A percentile compares a stretch with the other conserved stretches of the same genome.
These are phyloP conservation scores for Eriosoma lanigerum DNA, from an alignment of 1,140 invertebrate genomes.

Conservation along the genomic window DNA sequence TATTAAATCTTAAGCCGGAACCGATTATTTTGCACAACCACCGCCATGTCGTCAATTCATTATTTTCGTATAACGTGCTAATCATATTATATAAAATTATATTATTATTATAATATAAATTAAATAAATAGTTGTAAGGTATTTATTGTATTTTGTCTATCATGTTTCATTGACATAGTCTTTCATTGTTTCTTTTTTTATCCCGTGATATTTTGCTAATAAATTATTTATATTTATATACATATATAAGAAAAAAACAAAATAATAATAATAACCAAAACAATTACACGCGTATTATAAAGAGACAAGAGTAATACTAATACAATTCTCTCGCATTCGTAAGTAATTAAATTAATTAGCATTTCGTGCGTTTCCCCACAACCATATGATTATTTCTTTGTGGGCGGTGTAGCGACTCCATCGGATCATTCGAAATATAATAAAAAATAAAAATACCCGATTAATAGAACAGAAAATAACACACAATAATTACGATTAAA, in stretches of 20 bases:
- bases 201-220: background rate
- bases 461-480: background rate
- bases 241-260: too few species aligned
- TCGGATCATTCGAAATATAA: background rate
- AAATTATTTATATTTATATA: background rate
- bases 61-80: too few species aligned
- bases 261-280: background rate
- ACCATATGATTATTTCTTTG: background rate
- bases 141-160: too few species aligned
- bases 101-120: too few species aligned
- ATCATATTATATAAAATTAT: too few species aligned
- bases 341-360: conserved; percentile 12
- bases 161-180: background rate
- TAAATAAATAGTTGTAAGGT: too few species aligned
- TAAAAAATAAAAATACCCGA: background rate
- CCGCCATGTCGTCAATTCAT: too few species aligned
- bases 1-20: too few species aligned
- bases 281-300: background rate
- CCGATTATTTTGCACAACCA: too few species aligned
- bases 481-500: background rate
- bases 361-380: background rate
- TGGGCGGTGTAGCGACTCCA: background rate
- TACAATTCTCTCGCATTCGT: background rate
- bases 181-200: background rate
- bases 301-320: background rate